These are phyloP conservation scores for Trichechus manatus DNA, from an alignment of 2,113 vertebrate species.

Conservation along the genomic window DNA sequence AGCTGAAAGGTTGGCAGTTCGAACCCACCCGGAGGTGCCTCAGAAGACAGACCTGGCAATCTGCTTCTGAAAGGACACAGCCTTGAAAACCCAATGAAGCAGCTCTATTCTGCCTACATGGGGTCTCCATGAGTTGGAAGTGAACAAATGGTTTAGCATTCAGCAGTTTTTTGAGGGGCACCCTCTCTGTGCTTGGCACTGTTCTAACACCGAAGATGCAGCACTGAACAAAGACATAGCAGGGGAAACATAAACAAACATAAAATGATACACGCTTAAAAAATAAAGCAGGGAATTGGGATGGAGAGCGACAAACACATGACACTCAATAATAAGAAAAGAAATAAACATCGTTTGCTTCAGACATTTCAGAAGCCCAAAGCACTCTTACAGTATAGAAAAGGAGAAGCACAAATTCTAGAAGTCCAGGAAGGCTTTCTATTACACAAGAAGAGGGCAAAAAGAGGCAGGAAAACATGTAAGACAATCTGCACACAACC, in stretches of 20 bases:
- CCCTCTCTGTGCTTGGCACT: background rate
- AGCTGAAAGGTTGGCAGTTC: background rate
- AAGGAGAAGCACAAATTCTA: background rate
- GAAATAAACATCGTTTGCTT: background rate
- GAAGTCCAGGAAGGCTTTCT: background rate
- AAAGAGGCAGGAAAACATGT: background rate
- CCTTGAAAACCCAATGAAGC: background rate
- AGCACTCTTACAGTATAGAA: background rate
- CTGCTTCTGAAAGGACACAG: background rate
- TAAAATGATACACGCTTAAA: background rate
- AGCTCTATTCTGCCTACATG: background rate
- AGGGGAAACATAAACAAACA: background rate
- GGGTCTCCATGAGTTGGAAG: background rate
- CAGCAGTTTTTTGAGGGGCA: background rate
- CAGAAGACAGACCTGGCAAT: background rate
- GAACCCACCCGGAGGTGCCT: background rate
- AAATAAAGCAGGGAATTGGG: constrained; percentile 29
- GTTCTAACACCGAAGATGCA: background rate
- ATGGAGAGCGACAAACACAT: background rate
- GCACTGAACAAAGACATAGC: background rate
- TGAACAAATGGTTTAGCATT: background rate
- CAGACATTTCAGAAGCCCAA: background rate
- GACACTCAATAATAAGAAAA: background rate
- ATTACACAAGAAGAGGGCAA: background rate
- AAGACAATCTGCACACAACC: background rate